A percentile compares a stretch with the other conserved stretches of the same genome.
Conservation (phyloP, 1,140 invertebrate species). For the Drosophila littoralis region DNA sequence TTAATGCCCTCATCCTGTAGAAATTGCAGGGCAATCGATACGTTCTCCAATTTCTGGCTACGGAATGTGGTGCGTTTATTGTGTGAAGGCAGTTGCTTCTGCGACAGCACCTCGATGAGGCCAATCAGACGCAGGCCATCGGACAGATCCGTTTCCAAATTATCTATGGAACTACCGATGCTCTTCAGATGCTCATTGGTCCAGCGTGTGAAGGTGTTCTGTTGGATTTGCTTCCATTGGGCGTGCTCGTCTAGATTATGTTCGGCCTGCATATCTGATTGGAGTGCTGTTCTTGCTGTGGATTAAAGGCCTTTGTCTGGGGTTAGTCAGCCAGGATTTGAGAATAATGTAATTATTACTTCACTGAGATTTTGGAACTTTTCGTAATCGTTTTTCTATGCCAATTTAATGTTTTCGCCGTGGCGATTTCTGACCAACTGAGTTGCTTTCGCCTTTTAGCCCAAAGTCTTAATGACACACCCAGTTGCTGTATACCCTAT, state of each 20-base stretch:
- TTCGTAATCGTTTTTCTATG: background rate
- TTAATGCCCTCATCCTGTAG: conserved; percentile 94
- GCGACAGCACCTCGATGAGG: conserved; percentile 94
- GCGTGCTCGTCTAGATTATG: conserved; percentile 95
- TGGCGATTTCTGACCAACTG: conserved; percentile 4
- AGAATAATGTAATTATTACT: no score
- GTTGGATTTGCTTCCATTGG: conserved; percentile 96
- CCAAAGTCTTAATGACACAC: background rate
- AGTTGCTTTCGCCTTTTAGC: background rate
- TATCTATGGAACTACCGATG: conserved; percentile 90
- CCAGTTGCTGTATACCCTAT: background rate
- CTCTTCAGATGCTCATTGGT: conserved; percentile 96
- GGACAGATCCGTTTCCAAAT: conserved; percentile 93
- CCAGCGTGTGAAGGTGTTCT: conserved; percentile 98
- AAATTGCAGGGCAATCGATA: conserved; percentile 95
- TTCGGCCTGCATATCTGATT: conserved; percentile 87
- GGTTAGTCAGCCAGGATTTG: background rate
- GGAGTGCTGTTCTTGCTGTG: background rate
- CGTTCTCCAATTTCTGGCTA: conserved; percentile 96
- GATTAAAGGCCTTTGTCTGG: no score
- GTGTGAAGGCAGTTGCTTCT: conserved; percentile 92
- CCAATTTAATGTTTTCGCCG: conserved; percentile 6
- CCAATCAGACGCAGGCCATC: conserved; percentile 94
- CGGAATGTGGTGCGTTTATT: conserved; percentile 95
- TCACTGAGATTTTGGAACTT: no score